Conservation (phyloP, 2,113 vertebrate genomes). For the Phalacrocorax pelagicus region DNA sequence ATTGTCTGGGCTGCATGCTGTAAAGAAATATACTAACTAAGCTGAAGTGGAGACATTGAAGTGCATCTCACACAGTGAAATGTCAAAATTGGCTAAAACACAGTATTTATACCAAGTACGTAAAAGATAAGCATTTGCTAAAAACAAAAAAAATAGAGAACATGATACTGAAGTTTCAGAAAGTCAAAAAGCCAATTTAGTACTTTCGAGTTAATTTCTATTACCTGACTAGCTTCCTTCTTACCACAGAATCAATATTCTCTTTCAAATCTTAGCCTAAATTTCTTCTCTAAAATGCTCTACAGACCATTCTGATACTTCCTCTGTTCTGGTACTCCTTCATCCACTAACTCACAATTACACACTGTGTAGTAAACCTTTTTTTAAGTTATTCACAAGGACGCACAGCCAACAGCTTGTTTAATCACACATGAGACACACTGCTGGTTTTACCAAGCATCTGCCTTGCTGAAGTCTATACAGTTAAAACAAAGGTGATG, state of each 20-base stretch:
- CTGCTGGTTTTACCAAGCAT: neutral
- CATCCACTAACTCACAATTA: neutral
- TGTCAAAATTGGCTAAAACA: neutral
- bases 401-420: neutral
- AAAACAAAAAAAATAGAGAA: neutral
- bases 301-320: neutral
- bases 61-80: neutral
- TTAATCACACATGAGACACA: neutral
- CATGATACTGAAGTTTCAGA: neutral
- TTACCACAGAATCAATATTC: neutral
- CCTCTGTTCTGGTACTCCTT: neutral
- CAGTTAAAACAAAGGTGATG: neutral
- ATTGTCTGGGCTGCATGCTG: conserved; percentile 61
- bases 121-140: neutral
- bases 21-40: neutral
- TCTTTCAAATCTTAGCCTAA: neutral
- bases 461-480: neutral
- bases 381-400: neutral
- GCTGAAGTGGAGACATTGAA: neutral
- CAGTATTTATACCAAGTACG: neutral
- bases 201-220: neutral
- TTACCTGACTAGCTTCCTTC: neutral
- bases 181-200: neutral
- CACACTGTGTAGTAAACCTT: neutral
- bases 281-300: neutral